Percentiles rank a stretch among this genome's conserved stretches.
Evolutionary conservation across 2,113 vertebrate species (phyloP).

Genomic region (Microtus pennsylvanicus): DNA sequence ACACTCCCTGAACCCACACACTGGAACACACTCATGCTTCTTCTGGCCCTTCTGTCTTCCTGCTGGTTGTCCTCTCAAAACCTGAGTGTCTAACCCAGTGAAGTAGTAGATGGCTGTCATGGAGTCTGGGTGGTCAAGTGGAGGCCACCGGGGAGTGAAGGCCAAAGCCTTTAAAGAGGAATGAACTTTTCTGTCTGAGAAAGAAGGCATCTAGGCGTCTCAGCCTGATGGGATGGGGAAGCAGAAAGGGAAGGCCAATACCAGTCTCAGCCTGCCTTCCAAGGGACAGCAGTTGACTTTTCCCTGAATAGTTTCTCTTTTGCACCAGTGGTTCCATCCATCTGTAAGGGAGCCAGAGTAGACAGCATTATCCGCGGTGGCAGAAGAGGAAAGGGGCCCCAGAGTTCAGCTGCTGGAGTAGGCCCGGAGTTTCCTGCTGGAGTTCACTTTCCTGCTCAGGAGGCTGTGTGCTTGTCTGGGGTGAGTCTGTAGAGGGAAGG

Average conservation of each 20-base stretch:
- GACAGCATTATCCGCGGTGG: conserved; percentile 31
- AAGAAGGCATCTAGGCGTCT: conserved; percentile 57
- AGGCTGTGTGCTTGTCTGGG: background rate
- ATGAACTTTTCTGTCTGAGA: background rate
- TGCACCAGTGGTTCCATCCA: background rate
- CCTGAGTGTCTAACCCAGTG: conserved; percentile 1
- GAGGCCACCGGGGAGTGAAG: conserved; percentile 63
- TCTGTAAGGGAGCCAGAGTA: conserved; percentile 34
- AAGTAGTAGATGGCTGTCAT: background rate
- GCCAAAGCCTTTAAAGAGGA: conserved; percentile 48
- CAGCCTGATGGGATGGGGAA: background rate
- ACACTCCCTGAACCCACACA: background rate
- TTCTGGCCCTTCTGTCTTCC: conserved; percentile 56
- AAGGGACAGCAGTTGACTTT: conserved; percentile 70
- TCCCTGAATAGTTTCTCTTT: conserved; percentile 74
- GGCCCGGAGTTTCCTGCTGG: conserved; percentile 56
- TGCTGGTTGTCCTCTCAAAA: conserved; percentile 1
- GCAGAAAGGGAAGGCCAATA: conserved; percentile 57
- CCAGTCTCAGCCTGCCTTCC: conserved; percentile 66
- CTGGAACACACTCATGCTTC: background rate
- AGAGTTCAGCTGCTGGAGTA: background rate
- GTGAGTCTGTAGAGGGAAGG: conserved; percentile 35
- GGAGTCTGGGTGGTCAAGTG: conserved; percentile 11
- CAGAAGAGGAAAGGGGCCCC: conserved; percentile 28
- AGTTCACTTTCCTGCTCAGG: conserved; percentile 73